Conservation (phyloP, 2,113 vertebrate genomes). For the Actenoides lindsayi region DNA sequence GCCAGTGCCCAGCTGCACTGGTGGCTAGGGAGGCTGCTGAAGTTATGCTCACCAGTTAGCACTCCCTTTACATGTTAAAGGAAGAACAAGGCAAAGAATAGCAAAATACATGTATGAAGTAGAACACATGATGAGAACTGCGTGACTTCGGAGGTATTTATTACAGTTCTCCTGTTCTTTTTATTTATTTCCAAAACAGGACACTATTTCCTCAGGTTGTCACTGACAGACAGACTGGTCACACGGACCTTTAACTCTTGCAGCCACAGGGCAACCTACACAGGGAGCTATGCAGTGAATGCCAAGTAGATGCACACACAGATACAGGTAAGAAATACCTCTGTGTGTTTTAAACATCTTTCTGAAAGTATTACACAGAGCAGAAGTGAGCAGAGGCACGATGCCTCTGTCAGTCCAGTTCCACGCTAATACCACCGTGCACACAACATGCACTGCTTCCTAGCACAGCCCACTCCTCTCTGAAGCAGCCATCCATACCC, state of each 20-base stretch:
- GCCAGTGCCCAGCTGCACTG: fast-evolving
- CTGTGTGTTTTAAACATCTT: neutral
- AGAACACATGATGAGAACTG: neutral
- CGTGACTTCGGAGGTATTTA: neutral
- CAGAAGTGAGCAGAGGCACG: neutral
- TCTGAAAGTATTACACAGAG: neutral
- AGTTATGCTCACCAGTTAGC: neutral
- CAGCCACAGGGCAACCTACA: neutral
- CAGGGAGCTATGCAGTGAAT: neutral
- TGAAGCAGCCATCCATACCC: neutral
- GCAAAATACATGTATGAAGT: neutral
- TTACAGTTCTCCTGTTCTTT: neutral
- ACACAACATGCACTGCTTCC: neutral
- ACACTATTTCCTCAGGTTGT: neutral
- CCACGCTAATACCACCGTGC: neutral
- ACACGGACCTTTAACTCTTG: neutral
- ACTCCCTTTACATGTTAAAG: neutral
- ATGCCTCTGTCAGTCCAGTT: neutral
- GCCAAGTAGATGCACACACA: neutral
- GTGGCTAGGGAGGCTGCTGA: neutral
- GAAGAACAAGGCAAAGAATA: neutral
- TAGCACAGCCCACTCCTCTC: neutral
- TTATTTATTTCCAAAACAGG: neutral
- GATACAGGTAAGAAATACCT: neutral
- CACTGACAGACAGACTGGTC: neutral